phyloP scores from a whole-genome alignment of 2,797 vertebrate genomes.

The Ctenopoma multispine region DNA sequence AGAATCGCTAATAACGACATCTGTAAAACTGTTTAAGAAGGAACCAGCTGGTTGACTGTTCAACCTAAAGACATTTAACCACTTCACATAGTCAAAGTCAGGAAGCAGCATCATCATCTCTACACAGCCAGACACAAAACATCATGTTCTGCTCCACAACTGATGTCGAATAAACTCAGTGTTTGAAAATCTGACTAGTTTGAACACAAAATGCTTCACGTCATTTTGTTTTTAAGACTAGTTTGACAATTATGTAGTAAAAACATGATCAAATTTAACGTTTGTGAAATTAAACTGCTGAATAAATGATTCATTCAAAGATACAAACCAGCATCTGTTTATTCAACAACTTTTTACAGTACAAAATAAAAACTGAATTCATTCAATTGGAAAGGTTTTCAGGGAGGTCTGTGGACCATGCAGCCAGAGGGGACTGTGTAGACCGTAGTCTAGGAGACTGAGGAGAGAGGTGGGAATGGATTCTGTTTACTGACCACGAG shows the following conservation, averaged over 20 bases:
- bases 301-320: no score
- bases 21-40: slow-evolving; percentile 7
- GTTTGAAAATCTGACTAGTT: no score
- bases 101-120: neutral
- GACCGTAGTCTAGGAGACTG: slow-evolving; percentile 81
- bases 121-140: no score
- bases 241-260: no score
- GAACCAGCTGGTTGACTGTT: neutral
- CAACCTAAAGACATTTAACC: no score
- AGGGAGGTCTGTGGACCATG: neutral
- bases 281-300: no score
- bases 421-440: slow-evolving; percentile 48
- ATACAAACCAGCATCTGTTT: slow-evolving; percentile 52
- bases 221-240: no score
- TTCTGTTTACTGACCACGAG: slow-evolving; percentile 99
- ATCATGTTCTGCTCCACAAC: no score
- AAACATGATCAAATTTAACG: no score
- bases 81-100: no score
- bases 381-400: neutral
- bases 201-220: no score
- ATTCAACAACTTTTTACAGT: slow-evolving; percentile 48
- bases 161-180: no score
- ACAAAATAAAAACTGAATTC: slow-evolving; percentile 16
- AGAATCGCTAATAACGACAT: neutral
- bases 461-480: slow-evolving; percentile 92